A percentile compares a stretch with the other conserved stretches of the same genome.
Conservation (phyloP, 2,888 invertebrate species). For the Octodonta nipae region DNA sequence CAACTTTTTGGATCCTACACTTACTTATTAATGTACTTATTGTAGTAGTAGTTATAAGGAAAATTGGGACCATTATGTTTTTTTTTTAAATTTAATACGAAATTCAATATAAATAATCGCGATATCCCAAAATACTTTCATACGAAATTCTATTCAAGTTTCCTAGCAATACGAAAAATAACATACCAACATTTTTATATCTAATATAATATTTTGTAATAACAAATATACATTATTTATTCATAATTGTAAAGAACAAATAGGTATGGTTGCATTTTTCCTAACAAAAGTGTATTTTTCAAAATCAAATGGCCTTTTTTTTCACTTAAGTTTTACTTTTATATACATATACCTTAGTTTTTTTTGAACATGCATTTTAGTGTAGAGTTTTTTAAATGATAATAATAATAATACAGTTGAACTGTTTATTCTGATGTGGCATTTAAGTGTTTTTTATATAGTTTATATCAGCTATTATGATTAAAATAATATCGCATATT, state of each 20-base stretch:
- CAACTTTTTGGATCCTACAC: slow-evolving; percentile 15
- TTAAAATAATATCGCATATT: too few relatives aligned
- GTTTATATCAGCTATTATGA: too few relatives aligned
- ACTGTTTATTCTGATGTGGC: too few relatives aligned
- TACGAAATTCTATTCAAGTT: slow-evolving; percentile 22
- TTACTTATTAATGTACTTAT: slow-evolving; percentile 15
- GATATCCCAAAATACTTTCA: slow-evolving; percentile 13
- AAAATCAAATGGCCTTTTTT: not conserved
- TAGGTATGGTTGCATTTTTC: slow-evolving; percentile 14
- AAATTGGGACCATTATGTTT: slow-evolving; percentile 18
- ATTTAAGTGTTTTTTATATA: too few relatives aligned
- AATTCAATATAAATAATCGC: not conserved
- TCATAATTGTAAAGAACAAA: slow-evolving; percentile 2
- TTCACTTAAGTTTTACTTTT: slow-evolving; percentile 13
- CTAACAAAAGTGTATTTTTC: slow-evolving; percentile 8
- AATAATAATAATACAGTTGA: too few relatives aligned
- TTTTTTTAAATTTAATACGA: too few relatives aligned
- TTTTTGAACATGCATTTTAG: too few relatives aligned
- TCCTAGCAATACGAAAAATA: slow-evolving; percentile 6
- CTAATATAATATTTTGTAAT: slow-evolving; percentile 12
- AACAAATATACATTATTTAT: too few relatives aligned
- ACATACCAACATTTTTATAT: too few relatives aligned
- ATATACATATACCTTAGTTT: too few relatives aligned
- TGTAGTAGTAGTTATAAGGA: slow-evolving; percentile 10
- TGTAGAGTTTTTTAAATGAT: too few relatives aligned